Evolutionary conservation across 2,888 invertebrate species (phyloP), one percentile per base, ranked within the genome.

Genomic region (Polydrusus cervinus): DNA sequence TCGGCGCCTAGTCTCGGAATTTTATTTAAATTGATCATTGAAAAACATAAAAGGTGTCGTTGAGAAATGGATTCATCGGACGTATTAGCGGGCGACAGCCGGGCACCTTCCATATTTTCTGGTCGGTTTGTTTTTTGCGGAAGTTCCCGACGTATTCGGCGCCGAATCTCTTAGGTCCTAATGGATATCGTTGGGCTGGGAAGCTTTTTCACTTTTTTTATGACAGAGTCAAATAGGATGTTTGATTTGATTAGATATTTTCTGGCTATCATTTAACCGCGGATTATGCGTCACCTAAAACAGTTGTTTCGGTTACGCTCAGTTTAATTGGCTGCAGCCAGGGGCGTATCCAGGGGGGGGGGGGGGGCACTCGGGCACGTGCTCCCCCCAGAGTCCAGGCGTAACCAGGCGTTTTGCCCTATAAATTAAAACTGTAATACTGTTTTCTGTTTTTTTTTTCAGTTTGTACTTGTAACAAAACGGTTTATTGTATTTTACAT

Each of bases 1-100:
- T 64, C 65, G 73, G 71, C 78, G 78, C 81, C 80, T 81, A 78
- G 82, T 78, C 81, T 81, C 79, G 79, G 80, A 82, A 83, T 84
- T 84, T 84, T 84, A 85, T 85, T 85, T 83, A 84, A 85, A 85
- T 84, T 84, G 83, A 84, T 84, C 83, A 85, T 84, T 83, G 83
- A 84, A 84, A 84, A 84, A 84, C 83, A 84, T 83, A 82, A 84
- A 85, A 85, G 84, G 84, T 85, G 83, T 84, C 84, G 80, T 81
- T 84, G 83, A 83, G 83, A 83, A 85, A 85, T 84, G 83, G 83
- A 83, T 83, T 83, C 81, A 80, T 81, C 80, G 82, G 80, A 74
- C 78, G 82, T 81, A 82, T 82, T 82, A 82, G 78, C 78, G 76
- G 79, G 80, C 80, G 81, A 80, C 82, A 81, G 75, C 76, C 77